Percentiles rank a stretch among this genome's conserved stretches.
Evolutionary conservation across 2,797 vertebrate genomes (phyloP).

Genomic region (Phylloscopus collybita): DNA sequence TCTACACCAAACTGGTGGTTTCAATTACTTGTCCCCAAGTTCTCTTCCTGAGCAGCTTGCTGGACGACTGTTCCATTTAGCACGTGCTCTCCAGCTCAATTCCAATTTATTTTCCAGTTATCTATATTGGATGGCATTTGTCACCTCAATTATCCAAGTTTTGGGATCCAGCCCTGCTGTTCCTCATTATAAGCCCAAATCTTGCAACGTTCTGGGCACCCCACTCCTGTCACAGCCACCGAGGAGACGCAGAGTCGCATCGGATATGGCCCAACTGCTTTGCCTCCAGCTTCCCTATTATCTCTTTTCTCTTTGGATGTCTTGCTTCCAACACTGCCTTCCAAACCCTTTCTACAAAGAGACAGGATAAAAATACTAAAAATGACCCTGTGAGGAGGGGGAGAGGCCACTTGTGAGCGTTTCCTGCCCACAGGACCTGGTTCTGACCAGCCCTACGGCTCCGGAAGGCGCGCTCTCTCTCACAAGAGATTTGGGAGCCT

Average conservation of each 20-base stretch:
- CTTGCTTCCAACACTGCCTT: background rate
- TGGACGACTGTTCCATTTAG: background rate
- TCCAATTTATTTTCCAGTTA: slow-evolving; percentile 23
- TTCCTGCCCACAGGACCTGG: background rate
- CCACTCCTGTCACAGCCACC: background rate
- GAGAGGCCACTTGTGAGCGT: background rate
- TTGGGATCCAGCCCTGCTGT: slow-evolving; percentile 11
- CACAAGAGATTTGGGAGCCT: background rate
- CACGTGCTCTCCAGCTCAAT: background rate
- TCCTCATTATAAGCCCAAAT: background rate
- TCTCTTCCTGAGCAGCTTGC: background rate
- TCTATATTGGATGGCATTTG: slow-evolving; percentile 32
- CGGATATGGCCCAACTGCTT: background rate
- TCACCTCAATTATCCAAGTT: slow-evolving; percentile 36
- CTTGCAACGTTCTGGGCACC: background rate
- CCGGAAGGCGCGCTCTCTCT: background rate
- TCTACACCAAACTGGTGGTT: background rate
- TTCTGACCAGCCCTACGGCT: background rate
- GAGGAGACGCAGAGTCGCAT: background rate
- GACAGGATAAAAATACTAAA: background rate
- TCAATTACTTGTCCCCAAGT: background rate
- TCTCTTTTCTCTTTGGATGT: background rate
- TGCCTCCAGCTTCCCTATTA: background rate
- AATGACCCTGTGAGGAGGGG: background rate
- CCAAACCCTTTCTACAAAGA: slow-evolving; percentile 46